Percentiles rank a stretch among this genome's conserved stretches.
Evolutionary conservation across 2,888 invertebrate genomes (phyloP).

Genomic region (Lacanobia wlatinum): DNA sequence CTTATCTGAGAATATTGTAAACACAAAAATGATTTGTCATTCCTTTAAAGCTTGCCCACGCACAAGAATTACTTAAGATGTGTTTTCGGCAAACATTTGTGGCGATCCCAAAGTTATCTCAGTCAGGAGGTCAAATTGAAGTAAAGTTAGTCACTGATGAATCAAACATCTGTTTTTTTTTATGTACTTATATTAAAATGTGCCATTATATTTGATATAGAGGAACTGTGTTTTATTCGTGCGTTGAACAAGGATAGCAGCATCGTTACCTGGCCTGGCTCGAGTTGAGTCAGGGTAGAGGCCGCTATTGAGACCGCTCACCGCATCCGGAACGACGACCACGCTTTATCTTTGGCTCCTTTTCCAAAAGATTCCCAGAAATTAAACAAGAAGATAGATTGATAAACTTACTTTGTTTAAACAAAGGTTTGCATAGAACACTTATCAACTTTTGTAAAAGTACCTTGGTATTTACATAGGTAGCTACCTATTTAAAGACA

Average conservation of each 20-base stretch:
- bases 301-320: constrained; percentile 64
- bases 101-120: constrained; percentile 30
- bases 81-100: constrained; percentile 32
- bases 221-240: constrained; percentile 59
- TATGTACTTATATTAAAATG: constrained; percentile 11
- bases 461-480: too few species aligned
- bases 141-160: constrained; percentile 41
- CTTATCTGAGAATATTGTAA: constrained; percentile 70
- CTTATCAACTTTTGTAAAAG: too few species aligned
- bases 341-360: constrained; percentile 73
- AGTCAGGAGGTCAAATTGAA: constrained; percentile 37
- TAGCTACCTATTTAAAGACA: too few species aligned
- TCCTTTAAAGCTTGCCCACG: constrained; percentile 8
- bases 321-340: constrained; percentile 83
- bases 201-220: constrained; percentile 48
- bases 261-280: constrained; percentile 76
- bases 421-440: background rate
- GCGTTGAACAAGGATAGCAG: constrained; percentile 66
- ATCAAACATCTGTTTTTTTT: constrained; percentile 32
- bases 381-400: background rate
- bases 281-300: constrained; percentile 69
- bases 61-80: constrained; percentile 20
- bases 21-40: constrained; percentile 48
- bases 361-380: constrained; percentile 64
- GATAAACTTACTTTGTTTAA: background rate